These are phyloP conservation scores for Mesembrinibis cayennensis DNA, from an alignment of 2,113 vertebrate species.

Conservation along the genomic window DNA sequence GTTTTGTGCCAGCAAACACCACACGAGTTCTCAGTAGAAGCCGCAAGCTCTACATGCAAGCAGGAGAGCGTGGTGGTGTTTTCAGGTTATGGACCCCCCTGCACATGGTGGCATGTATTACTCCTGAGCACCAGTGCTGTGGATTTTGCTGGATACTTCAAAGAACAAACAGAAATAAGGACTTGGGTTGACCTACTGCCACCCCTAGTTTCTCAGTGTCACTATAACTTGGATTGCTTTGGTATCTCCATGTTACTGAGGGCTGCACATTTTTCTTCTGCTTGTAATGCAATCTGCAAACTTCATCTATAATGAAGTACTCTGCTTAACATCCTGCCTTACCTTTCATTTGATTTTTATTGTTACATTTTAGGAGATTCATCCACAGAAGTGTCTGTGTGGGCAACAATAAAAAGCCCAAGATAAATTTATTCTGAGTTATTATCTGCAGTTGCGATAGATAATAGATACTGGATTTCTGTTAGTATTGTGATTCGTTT, in stretches of 20 bases:
- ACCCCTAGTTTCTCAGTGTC: background rate
- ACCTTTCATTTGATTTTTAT: background rate
- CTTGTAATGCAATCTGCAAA: background rate
- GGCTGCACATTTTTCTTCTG: background rate
- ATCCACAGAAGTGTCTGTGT: background rate
- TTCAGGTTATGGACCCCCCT: background rate
- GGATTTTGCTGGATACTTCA: background rate
- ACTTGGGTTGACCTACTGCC: background rate
- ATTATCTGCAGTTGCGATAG: slow-evolving; percentile 7
- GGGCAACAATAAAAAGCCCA: background rate
- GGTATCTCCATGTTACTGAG: background rate
- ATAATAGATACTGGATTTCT: slow-evolving; percentile 42
- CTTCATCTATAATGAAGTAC: background rate
- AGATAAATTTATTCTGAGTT: slow-evolving; percentile 39
- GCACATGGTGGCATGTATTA: background rate
- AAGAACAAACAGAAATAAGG: background rate
- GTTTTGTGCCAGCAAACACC: background rate
- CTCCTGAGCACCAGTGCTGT: background rate
- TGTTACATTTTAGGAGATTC: background rate
- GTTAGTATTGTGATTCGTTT: slow-evolving; percentile 37
- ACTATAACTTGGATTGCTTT: background rate
- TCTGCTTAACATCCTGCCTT: background rate
- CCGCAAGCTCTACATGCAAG: background rate
- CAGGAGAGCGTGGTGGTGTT: background rate
- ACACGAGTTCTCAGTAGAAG: background rate